Conservation (phyloP, 1,140 invertebrate genomes). For the Megalopta genalis region DNA sequence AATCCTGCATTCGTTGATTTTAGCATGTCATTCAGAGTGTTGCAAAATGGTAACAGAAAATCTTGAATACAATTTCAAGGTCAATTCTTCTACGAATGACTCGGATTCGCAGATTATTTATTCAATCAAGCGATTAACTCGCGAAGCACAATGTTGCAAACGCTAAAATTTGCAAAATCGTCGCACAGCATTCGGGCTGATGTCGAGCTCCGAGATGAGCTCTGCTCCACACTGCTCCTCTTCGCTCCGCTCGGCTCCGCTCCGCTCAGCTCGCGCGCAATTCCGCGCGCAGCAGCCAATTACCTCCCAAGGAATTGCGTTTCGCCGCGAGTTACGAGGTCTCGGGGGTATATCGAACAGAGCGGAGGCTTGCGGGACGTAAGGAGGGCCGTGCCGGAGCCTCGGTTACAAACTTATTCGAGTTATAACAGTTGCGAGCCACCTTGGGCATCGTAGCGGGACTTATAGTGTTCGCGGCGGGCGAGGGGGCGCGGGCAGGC, state of each 20-base stretch:
- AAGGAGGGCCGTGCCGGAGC: neutral
- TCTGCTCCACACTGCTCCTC: neutral
- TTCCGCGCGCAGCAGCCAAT: constrained; percentile 59
- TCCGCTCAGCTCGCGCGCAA: neutral
- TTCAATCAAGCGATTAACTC: too few species aligned
- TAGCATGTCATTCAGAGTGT: too few species aligned
- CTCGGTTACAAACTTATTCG: constrained; percentile 59
- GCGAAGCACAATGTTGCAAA: too few species aligned
- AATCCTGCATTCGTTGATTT: too few species aligned
- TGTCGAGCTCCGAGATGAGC: neutral
- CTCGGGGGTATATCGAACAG: constrained; percentile 25
- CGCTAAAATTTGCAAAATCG: neutral
- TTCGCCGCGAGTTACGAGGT: constrained; percentile 45
- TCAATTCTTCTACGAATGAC: too few species aligned
- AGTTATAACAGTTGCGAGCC: constrained; percentile 54
- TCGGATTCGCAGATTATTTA: too few species aligned
- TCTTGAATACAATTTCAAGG: too few species aligned
- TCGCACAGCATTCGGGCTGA: too few species aligned
- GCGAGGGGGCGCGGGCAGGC: too few species aligned
- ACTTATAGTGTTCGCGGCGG: neutral
- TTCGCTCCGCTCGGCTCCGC: too few species aligned
- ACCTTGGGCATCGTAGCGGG: constrained; percentile 37
- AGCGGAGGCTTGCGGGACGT: neutral
- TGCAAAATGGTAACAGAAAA: too few species aligned
- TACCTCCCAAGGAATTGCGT: constrained; percentile 64